These are phyloP conservation scores for Cassiopea andromeda DNA, from an alignment of 30 jellyfish, hydroid and myxozoan species.

Conservation along the genomic window DNA sequence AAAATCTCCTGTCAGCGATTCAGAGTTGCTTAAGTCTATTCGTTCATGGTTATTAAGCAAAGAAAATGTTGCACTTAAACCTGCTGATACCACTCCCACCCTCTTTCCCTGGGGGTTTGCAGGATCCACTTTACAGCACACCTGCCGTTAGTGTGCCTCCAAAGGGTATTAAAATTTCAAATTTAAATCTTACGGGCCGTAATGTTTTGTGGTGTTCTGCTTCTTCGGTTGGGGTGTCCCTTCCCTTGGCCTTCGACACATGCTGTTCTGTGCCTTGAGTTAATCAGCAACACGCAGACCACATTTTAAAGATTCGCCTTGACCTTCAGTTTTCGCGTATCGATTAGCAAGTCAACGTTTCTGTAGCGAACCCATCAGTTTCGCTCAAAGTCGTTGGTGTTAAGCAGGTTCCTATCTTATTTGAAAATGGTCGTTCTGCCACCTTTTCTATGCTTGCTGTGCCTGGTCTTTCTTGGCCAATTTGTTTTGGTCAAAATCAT, in stretches of 20 bases:
- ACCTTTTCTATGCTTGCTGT: conserved; percentile 60
- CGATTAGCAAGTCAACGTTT: conserved; percentile 34
- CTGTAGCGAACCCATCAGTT: conserved; percentile 32
- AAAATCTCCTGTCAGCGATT: background rate
- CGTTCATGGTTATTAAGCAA: conserved; percentile 5
- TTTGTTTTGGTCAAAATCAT: conserved; percentile 38
- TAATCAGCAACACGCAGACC: conserved; percentile 3
- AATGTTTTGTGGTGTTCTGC: conserved; percentile 41
- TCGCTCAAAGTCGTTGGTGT: conserved; percentile 26
- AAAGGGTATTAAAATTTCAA: background rate
- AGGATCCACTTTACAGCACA: conserved; percentile 21
- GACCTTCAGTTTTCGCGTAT: conserved; percentile 15
- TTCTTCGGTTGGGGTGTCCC: conserved; percentile 57
- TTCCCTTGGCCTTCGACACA: conserved; percentile 52
- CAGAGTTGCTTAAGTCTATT: background rate
- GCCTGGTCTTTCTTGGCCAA: conserved; percentile 31
- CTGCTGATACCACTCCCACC: conserved; percentile 12
- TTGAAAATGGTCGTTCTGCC: conserved; percentile 36
- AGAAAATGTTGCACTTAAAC: background rate
- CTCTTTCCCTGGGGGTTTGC: conserved; percentile 4
- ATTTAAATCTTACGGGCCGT: conserved; percentile 30
- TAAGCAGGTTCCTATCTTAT: conserved; percentile 42
- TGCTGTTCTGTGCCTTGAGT: conserved; percentile 19
- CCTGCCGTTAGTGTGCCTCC: conserved; percentile 21
- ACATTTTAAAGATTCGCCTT: background rate